phyloP scores from a whole-genome alignment of 1,140 invertebrate species.

The Medauroidea extradentata region DNA sequence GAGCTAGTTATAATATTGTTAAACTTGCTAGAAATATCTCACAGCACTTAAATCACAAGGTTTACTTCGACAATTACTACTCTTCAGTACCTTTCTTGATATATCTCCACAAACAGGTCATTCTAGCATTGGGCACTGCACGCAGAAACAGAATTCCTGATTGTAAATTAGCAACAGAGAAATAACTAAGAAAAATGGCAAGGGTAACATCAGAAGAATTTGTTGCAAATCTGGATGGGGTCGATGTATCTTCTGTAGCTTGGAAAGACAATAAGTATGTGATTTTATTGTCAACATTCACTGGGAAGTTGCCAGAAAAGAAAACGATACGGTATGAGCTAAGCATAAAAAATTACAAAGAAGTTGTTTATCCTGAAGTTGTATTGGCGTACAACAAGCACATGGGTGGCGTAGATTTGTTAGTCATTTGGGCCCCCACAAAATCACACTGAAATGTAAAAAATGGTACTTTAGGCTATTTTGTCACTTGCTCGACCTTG shows the following conservation, averaged over 20 bases:
- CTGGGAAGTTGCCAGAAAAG: neutral
- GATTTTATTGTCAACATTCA: constrained; percentile 7
- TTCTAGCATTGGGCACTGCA: neutral
- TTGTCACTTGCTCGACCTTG: no score
- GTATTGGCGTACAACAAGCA: no score
- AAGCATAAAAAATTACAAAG: neutral
- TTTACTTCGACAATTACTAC: neutral
- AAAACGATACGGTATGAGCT: neutral
- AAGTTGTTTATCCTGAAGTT: neutral
- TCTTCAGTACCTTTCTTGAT: neutral
- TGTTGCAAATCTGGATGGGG: neutral
- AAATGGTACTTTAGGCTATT: no score
- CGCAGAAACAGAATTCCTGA: neutral
- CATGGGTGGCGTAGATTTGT: no score
- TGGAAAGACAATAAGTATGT: constrained; percentile 8
- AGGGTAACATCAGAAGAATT: neutral
- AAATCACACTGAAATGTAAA: no score
- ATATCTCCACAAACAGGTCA: neutral
- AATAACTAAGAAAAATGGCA: neutral
- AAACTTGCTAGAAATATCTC: neutral
- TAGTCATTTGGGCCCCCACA: no score
- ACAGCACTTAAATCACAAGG: neutral
- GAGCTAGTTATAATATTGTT: neutral
- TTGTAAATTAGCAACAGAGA: neutral
- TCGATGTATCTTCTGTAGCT: constrained; percentile 3